phyloP scores from a whole-genome alignment of 2,113 vertebrate genomes.

The Ctenodactylus gundi region DNA sequence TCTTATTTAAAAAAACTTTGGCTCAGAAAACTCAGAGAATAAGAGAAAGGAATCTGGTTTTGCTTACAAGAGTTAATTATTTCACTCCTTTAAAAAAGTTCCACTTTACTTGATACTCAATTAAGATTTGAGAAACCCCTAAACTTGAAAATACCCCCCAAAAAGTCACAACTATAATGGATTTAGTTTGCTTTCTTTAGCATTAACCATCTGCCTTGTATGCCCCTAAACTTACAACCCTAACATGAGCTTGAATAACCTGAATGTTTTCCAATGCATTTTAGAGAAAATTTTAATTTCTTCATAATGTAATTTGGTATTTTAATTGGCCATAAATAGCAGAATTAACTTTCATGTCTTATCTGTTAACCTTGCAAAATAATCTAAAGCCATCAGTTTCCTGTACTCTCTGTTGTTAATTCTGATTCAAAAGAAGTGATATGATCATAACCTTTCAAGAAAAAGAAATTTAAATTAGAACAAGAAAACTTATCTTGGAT shows the following conservation, averaged over 20 bases:
- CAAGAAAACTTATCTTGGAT: constrained; percentile 16
- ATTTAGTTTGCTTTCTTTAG: background rate
- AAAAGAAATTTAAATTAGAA: constrained; percentile 42
- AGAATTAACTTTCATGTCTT: background rate
- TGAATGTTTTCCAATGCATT: background rate
- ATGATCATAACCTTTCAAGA: constrained; percentile 6
- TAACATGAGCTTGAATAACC: background rate
- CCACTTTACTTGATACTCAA: background rate
- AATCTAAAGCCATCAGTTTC: constrained; percentile 13
- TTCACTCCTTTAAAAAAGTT: background rate
- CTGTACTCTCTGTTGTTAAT: background rate
- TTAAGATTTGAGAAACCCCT: constrained; percentile 28
- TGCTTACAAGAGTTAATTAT: background rate
- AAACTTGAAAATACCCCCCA: background rate
- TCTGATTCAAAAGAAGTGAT: background rate
- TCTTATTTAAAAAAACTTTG: background rate
- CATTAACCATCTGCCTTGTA: background rate
- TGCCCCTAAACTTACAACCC: background rate
- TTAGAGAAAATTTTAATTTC: constrained; percentile 31
- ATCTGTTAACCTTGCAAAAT: background rate
- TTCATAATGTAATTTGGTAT: background rate
- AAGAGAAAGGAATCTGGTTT: background rate
- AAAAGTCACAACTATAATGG: background rate
- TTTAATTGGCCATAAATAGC: background rate
- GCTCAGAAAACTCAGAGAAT: background rate